Percentiles rank a stretch among this genome's conserved stretches.
phyloP scores from a whole-genome alignment of 2,888 invertebrate species.

The Lasioglossum villosulum region DNA sequence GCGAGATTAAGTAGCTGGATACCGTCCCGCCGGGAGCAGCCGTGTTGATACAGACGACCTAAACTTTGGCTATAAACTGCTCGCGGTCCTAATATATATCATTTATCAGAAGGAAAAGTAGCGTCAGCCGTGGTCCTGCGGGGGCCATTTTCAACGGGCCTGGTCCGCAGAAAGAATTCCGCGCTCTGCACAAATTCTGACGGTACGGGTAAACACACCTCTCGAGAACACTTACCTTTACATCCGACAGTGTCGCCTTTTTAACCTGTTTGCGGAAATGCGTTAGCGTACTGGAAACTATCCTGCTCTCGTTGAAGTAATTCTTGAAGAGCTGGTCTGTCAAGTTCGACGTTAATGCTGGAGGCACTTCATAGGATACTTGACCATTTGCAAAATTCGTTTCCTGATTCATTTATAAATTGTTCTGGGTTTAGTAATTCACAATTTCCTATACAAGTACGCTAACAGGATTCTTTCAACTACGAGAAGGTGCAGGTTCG shows the following conservation, averaged over 20 bases:
- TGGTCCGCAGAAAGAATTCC: constrained; percentile 44
- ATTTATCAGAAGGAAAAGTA: constrained; percentile 53
- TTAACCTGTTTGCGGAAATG: neutral
- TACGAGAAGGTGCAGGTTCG: too few relatives aligned
- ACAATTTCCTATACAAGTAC: too few relatives aligned
- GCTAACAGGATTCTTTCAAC: too few relatives aligned
- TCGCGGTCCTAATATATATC: constrained; percentile 48
- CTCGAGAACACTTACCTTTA: neutral
- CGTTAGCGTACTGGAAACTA: neutral
- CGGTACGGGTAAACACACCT: constrained; percentile 14
- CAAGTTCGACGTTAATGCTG: too few relatives aligned
- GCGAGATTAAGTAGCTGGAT: constrained; percentile 61
- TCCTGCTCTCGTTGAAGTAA: too few relatives aligned
- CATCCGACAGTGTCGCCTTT: neutral
- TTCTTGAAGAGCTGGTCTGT: too few relatives aligned
- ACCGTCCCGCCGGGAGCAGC: constrained; percentile 47
- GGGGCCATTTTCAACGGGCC: constrained; percentile 36
- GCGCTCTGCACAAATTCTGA: constrained; percentile 21
- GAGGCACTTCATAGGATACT: too few relatives aligned
- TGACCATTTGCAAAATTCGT: too few relatives aligned
- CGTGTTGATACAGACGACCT: constrained; percentile 55
- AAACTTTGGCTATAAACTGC: constrained; percentile 62
- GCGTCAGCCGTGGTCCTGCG: constrained; percentile 26
- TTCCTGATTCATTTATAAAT: too few relatives aligned
- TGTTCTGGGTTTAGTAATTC: too few relatives aligned